Evolutionary conservation across 1,140 invertebrate genomes (phyloP), one percentile per base, ranked within the genome.

Genomic region (Cydia strobilella): DNA sequence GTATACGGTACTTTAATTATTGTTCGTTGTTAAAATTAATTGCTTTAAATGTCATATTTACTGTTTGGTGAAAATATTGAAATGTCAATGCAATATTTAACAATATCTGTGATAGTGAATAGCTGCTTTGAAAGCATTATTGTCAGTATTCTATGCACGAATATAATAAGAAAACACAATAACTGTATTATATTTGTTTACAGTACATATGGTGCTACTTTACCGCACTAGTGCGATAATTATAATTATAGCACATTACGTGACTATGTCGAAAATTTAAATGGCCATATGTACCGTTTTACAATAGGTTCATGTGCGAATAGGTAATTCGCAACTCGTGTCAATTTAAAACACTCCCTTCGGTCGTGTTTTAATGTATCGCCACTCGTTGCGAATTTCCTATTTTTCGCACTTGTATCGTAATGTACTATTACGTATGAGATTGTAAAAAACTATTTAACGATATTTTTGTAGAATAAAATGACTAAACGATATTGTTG

Each of bases 41-140:
- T 59, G 54, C 54, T 59, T 59, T 59, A 59, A 23, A 59, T 59
- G 54, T 59, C 54, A 59, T 51, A 51, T n/a, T n/a, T 54, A 7
- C 51, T 59, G 20, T 23, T 59, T 2, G n/a, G 48, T 51, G 48
- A 7, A 51, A 51, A 51, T 59, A 23, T 69, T 18, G 31, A 18
- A 35, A 69, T 69, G 73, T 75, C 63, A 72, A 80, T 76, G 77
- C 78, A 79, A 84, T 82, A 76, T 86, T 79, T 82, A 83, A 86
- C 75, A 76, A 74, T 81, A 85, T 87, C 88, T 90, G 88, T 90
- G 89, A 90, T 89, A 90, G 86, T 81, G 85, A 85, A 84, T 85
- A 84, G 81, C 86, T 75, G 86, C 86, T 88, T 89, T 81, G 75
- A 87, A 87, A 85, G 85, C 82, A 82, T 82, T 79, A 84, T 59